Conservation (phyloP, 2,113 vertebrate genomes). For the Salvelinus sp. region DNA sequence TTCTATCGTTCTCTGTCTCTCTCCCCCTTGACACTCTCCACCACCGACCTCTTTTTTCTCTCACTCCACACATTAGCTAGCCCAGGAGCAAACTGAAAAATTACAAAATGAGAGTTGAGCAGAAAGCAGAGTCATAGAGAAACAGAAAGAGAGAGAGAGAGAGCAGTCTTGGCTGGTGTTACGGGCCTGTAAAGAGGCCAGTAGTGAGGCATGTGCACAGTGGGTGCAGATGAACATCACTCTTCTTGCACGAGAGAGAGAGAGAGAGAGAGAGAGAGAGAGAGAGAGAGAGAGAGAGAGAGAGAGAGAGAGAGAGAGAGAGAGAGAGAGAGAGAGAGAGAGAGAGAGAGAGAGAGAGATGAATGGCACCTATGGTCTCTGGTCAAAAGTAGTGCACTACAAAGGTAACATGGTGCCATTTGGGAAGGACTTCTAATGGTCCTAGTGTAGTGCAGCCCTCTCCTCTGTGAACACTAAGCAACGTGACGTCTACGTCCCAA, state of each 20-base stretch:
- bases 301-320: too few species aligned
- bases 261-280: too few species aligned
- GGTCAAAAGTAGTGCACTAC: too few species aligned
- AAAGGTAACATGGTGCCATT: too few species aligned
- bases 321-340: too few species aligned
- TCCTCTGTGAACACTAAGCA: slow-evolving; percentile 46
- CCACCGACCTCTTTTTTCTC: too few species aligned
- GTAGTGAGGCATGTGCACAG: not conserved
- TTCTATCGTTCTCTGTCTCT: not conserved
- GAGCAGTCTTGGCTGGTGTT: slow-evolving; percentile 18
- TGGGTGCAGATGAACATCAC: slow-evolving; percentile 14
- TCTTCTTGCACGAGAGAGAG: not conserved
- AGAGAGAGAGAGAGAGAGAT: too few species aligned
- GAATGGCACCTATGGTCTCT: too few species aligned
- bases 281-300: too few species aligned
- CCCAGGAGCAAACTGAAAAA: not conserved
- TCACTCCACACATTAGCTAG: not conserved
- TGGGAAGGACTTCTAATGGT: slow-evolving; percentile 1
- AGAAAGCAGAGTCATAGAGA: not conserved
- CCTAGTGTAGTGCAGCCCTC: slow-evolving; percentile 23
- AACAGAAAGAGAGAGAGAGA: not conserved
- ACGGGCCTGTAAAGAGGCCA: not conserved
- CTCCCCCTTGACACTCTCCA: too few species aligned
- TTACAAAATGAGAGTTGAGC: slow-evolving; percentile 19
- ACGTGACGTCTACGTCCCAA: slow-evolving; percentile 7